Base-by-base conservation (phyloP, 37 sponge, comb jelly and placozoan species). In the Halisarca cf. caerulea region DNA sequence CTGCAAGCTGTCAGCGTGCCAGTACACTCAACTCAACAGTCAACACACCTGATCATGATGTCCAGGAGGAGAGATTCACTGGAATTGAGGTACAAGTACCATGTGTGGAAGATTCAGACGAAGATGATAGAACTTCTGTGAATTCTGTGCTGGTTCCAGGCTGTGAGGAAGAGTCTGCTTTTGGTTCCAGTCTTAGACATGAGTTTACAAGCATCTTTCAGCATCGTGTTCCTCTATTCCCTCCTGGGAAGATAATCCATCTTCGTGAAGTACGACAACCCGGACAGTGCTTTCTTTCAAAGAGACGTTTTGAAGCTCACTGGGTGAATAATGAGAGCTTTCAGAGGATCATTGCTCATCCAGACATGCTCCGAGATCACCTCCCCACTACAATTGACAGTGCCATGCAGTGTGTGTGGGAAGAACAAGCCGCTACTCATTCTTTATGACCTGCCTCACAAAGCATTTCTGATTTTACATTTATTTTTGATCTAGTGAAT, bases 351-450 rank as follows among this genome's bases (percentile, higher is more conserved):
- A 45, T 47, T 0, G 90, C 89, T 11, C 85, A 85, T 24, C 90
- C 92, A 11, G 90, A 91, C 58, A 95, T 95, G 95, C 30, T 95
- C 0, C 64, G 88, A 41, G 95, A 95, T 38, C 95, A 95, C 57
- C 59, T 95, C 23, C 95, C 95, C 0, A 73, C 89, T 66, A 83
- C 89, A 4, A 61, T 95, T 7, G 43, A 17, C 14, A 84, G 80
- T 27, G 90, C 90, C 0, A 90, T 95, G 95, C 45, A 85, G n/a
- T 51, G 64, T 0, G 80, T 89, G 11, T 93, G 87, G 93, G 38
- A 81, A 6, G 51, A 47, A 47, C 51, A n/a, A n/a, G n/a, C n/a
- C n/a, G n/a, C n/a, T n/a, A n/a, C n/a, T n/a, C n/a, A n/a, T n/a
- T n/a, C n/a, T n/a, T n/a, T n/a, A n/a, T n/a, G n/a, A n/a, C n/a